Percentiles rank a stretch among this genome's conserved stretches.
Evolutionary conservation across 2,113 vertebrate genomes (phyloP).

Genomic region (Oreochromis aureus): DNA sequence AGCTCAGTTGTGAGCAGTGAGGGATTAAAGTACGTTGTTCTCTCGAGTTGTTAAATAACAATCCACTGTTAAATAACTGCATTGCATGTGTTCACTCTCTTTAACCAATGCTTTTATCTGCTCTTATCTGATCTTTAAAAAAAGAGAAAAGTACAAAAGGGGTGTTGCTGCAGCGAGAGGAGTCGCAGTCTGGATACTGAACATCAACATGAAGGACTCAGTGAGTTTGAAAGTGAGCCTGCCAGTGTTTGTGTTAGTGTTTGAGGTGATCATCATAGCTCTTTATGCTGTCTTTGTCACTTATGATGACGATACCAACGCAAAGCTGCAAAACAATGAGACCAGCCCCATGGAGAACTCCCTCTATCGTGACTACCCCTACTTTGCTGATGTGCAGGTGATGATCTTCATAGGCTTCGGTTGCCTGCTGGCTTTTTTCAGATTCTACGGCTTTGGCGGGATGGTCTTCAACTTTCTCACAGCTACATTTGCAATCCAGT

Average conservation of each 20-base stretch:
- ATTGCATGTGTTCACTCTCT: not conserved
- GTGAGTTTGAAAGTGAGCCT: constrained; percentile 55
- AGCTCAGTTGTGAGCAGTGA: not conserved
- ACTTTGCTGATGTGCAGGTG: constrained; percentile 80
- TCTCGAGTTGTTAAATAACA: not conserved
- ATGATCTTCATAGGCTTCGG: constrained; percentile 82
- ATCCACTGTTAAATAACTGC: not conserved
- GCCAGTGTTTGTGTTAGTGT: constrained; percentile 63
- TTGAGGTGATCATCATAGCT: constrained; percentile 64
- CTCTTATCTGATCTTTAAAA: constrained; percentile 46
- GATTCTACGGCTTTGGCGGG: constrained; percentile 73
- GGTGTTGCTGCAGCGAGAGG: constrained; percentile 11
- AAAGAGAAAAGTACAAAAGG: constrained; percentile 27
- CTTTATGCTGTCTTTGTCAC: constrained; percentile 73
- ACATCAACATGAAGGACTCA: constrained; percentile 39
- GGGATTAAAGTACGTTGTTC: constrained; percentile 35
- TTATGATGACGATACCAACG: constrained; percentile 64
- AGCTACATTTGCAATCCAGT: constrained; percentile 76
- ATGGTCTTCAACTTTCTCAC: constrained; percentile 81
- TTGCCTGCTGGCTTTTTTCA: constrained; percentile 77
- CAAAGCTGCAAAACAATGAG: constrained; percentile 33
- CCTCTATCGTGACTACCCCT: constrained; percentile 69
- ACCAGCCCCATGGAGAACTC: constrained; percentile 52
- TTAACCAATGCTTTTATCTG: not conserved
- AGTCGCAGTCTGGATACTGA: constrained; percentile 26